Conservation (phyloP, 2,888 invertebrate genomes). For the Helleia helle region DNA sequence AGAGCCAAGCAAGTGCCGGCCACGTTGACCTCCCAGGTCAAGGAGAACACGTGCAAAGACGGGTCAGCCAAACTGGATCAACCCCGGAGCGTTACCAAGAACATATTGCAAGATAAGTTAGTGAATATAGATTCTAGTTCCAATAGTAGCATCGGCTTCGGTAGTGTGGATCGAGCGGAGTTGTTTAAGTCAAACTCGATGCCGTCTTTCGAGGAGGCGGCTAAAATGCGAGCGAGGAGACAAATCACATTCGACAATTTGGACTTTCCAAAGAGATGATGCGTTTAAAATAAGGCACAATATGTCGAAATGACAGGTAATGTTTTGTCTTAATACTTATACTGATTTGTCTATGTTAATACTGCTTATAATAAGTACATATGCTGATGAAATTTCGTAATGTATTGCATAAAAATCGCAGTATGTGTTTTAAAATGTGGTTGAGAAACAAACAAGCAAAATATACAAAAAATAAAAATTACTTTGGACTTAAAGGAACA, state of each 20-base stretch:
- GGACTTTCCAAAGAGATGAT: conserved; percentile 63
- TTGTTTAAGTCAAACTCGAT: conserved; percentile 56
- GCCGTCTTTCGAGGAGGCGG: conserved; percentile 61
- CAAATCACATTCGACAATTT: conserved; percentile 76
- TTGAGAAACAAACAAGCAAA: too few relatives aligned
- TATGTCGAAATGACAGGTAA: too few relatives aligned
- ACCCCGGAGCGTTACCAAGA: conserved; percentile 46
- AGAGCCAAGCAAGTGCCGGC: conserved; percentile 31
- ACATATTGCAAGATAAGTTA: conserved; percentile 62
- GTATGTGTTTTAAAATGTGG: too few relatives aligned
- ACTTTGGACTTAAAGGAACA: too few relatives aligned
- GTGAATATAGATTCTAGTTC: conserved; percentile 59
- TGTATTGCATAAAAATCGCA: too few relatives aligned
- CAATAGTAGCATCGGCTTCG: conserved; percentile 46
- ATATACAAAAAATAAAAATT: too few relatives aligned
- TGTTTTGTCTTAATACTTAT: background rate
- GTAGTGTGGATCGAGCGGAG: conserved; percentile 43
- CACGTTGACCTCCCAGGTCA: conserved; percentile 44
- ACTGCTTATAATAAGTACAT: too few relatives aligned
- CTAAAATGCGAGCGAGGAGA: conserved; percentile 68
- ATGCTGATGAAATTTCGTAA: too few relatives aligned
- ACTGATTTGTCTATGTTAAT: background rate
- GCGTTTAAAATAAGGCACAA: too few relatives aligned
- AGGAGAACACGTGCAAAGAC: conserved; percentile 51
- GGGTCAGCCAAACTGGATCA: conserved; percentile 38